These are phyloP conservation scores for Syndactyla subalaris DNA, from an alignment of 2,797 vertebrate species.

Conservation along the genomic window DNA sequence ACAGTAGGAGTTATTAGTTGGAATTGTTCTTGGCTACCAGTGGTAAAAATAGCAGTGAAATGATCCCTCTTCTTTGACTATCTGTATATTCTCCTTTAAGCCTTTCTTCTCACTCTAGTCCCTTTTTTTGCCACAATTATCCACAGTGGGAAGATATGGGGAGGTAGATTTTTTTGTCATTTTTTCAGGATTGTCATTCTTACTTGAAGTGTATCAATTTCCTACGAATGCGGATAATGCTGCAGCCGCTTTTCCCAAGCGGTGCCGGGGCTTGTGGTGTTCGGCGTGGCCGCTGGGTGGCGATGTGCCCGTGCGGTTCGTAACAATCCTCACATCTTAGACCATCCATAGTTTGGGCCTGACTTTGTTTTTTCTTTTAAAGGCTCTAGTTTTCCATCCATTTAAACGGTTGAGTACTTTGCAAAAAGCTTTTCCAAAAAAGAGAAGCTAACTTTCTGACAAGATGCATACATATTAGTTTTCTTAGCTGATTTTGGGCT, in stretches of 20 bases:
- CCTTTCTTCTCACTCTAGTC: not conserved
- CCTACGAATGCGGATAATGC: not conserved
- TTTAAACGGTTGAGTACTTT: not conserved
- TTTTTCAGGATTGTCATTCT: not conserved
- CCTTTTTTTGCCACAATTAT: not conserved
- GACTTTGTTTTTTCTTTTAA: not conserved
- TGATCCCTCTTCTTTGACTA: not conserved
- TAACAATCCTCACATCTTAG: not conserved
- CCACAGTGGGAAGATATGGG: not conserved
- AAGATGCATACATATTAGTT: not conserved
- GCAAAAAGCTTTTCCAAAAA: not conserved
- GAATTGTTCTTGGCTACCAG: not conserved
- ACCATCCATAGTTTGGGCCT: not conserved
- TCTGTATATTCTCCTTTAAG: not conserved
- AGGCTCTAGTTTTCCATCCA: not conserved
- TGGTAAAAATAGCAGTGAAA: not conserved
- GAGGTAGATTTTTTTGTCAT: not conserved
- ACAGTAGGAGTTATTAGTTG: not conserved
- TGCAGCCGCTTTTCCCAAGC: not conserved
- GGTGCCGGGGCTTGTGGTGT: not conserved
- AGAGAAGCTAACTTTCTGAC: not conserved
- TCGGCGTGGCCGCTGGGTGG: not conserved
- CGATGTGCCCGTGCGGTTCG: not conserved
- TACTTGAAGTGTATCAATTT: accelerated
- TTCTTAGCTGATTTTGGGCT: not conserved